These are phyloP conservation scores for Toxotes lorentzi DNA, from an alignment of 2,797 vertebrate species.

Conservation along the genomic window DNA sequence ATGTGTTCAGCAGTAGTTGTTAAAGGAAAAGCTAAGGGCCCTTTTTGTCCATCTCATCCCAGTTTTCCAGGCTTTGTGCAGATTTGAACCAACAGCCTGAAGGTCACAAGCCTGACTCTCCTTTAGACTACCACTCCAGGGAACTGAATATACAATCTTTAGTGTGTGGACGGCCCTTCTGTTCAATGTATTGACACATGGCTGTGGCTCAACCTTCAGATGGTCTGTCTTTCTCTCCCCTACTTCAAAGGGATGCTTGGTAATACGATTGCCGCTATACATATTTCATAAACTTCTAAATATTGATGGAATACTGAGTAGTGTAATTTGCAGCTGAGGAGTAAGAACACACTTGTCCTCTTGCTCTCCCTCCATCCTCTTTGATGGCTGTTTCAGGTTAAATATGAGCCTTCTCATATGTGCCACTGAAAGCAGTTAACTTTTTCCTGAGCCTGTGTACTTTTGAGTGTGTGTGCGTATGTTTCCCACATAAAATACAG, in stretches of 20 bases:
- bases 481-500: slow-evolving; percentile 16
- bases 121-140: slow-evolving; percentile 19
- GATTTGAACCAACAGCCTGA: slow-evolving; percentile 29
- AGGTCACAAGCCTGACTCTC: slow-evolving; percentile 27
- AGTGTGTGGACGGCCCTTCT: slow-evolving; percentile 30
- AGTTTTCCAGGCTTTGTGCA: slow-evolving; percentile 21
- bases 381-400: slow-evolving; percentile 68
- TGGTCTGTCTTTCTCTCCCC: slow-evolving; percentile 35
- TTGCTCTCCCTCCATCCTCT: slow-evolving; percentile 35
- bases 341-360: slow-evolving; percentile 15
- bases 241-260: slow-evolving; percentile 60
- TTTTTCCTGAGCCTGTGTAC: slow-evolving; percentile 25
- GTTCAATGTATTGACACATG: slow-evolving; percentile 39
- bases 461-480: not conserved
- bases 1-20: slow-evolving; percentile 3
- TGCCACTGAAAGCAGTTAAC: slow-evolving; percentile 35
- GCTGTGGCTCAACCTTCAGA: slow-evolving; percentile 33
- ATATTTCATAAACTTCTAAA: slow-evolving; percentile 78
- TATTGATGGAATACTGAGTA: slow-evolving; percentile 66
- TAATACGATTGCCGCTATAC: slow-evolving; percentile 64
- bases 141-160: slow-evolving; percentile 26
- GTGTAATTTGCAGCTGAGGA: slow-evolving; percentile 47
- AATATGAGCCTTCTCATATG: slow-evolving; percentile 49
- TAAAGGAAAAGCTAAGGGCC: not conserved
- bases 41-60: not conserved